Base-by-base conservation (phyloP, 2,797 vertebrate species). In the Buphagus erythrorhynchus region DNA sequence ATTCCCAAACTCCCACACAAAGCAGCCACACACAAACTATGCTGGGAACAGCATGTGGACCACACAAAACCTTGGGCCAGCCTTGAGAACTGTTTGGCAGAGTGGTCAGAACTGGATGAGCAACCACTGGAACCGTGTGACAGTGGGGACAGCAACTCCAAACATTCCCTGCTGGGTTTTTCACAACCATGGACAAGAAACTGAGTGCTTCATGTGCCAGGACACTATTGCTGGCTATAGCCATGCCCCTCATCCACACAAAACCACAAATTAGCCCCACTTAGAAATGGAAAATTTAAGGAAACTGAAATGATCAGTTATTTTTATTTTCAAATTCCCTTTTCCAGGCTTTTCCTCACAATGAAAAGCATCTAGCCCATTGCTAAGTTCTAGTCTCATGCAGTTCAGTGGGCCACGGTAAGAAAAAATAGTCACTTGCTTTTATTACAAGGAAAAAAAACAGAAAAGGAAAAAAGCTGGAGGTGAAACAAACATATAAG, bases 1-100 rank as follows among this genome's bases (percentile, higher is more conserved):
- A 82, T 59, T 85, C 81, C 63, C 75, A 42, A 48, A 16, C 48
- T 76, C 94, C 78, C 79, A 67, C 86, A 88, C 42, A 36, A 35
- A 79, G 71, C 87, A 87, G 59, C 42, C 26, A 28, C 58, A 40
- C 1, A 1, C 35, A 31, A 90, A 45, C 57, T 10, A 4, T 0
- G 1, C 1, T 25, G 61, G 69, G 79, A 83, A 65, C 2, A 2
- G 52, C 0, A 2, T 2, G 3, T 4, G 26, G 59, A 57, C 61
- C 73, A 49, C 84, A 17, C 1, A 3, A 58, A 74, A 66, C 35
- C 45, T 43, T 6, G 36, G 69, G 66, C 73, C 57, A 73, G 62
- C 66, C 73, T 43, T 18, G 13, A 36, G 85, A 89, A 31, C 31
- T 11, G 0, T 12, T 31, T 22, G 63, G 66, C 49, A 84, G 20